Base-by-base conservation (phyloP, 2,888 invertebrate species). In the Crossocerus cetratus region DNA sequence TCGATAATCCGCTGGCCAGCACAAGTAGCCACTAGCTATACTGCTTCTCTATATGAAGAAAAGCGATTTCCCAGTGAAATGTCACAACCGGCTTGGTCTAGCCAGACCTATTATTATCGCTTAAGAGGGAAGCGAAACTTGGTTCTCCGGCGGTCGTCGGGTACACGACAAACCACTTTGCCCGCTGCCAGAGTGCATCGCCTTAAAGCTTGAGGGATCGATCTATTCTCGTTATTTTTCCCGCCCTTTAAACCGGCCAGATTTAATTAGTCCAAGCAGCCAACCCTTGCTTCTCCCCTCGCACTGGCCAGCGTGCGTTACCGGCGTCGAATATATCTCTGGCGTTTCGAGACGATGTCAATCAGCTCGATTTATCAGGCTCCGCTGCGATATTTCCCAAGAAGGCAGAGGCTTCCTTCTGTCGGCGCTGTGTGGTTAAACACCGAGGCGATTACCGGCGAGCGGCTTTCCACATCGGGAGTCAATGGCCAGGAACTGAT, bases 221-320 rank as follows among this genome's bases (percentile, higher is more conserved):
- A 74, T 74, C 69, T 64, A 70, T 67, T 70, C 65, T 67, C 64
- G 61, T 63, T 67, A 74, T 71, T 74, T 61, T 74, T 74, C 59
- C 63, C 54, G 49, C 54, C 54, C 55, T 20, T 64, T 20, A 64
- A 32, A 20, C 49, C 42, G 67, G 59, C 62, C 45, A 18, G 44
- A 53, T 43, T 45, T 65, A 63, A 68, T 69, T 64, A 69, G 61
- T 54, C 57, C 61, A 13, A 59, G 11, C 56, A 11, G 5, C 32
- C 32, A 32, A 32, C 11, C 32, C 32, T 32, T 32, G 1, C 32
- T 5, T 11, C 11, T 32, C 32, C 11, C 11, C 8, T n/a, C n/a
- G n/a, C n/a, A n/a, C n/a, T n/a, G n/a, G 32, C 3, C 8, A 32
- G 32, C 11, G 8, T 32, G 32, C 11, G 32, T 8, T 8, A 4